Evolutionary conservation across 2,888 invertebrate species (phyloP).

Genomic region (Netelia melanura): DNA sequence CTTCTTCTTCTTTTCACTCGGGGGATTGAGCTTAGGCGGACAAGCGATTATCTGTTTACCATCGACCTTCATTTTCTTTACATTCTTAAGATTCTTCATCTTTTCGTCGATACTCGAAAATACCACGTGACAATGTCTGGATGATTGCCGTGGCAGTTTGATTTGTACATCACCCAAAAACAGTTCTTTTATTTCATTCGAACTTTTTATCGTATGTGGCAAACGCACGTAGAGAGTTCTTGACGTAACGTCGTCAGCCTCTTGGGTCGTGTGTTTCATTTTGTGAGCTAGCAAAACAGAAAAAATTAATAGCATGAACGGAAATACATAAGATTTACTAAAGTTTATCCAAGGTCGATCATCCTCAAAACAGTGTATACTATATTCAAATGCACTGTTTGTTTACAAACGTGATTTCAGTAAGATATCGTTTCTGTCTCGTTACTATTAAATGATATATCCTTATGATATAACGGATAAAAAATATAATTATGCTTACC

Average conservation of each 20-base stretch:
- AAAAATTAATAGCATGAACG: not conserved
- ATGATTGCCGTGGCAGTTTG: slow-evolving; percentile 76
- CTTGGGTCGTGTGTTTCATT: slow-evolving; percentile 42
- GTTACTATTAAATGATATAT: not conserved
- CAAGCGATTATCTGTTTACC: slow-evolving; percentile 73
- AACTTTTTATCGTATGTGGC: slow-evolving; percentile 76
- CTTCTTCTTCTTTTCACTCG: slow-evolving; percentile 46
- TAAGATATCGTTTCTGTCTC: not conserved
- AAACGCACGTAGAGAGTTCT: slow-evolving; percentile 77
- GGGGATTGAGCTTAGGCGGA: slow-evolving; percentile 57
- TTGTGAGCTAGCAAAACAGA: slow-evolving; percentile 17
- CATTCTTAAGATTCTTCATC: slow-evolving; percentile 73
- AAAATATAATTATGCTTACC: slow-evolving; percentile 10
- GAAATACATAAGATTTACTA: slow-evolving; percentile 8
- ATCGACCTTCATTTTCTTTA: slow-evolving; percentile 71
- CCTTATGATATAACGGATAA: no score
- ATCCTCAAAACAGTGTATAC: not conserved
- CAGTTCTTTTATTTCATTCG: slow-evolving; percentile 74
- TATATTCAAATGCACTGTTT: not conserved
- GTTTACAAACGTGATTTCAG: not conserved
- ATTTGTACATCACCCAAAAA: slow-evolving; percentile 76
- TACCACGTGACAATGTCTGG: slow-evolving; percentile 77
- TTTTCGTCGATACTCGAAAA: slow-evolving; percentile 75
- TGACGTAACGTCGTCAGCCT: slow-evolving; percentile 65
- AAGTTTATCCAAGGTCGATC: not conserved